These are phyloP conservation scores for Eubucco bourcierii DNA, from an alignment of 2,113 vertebrate genomes.

Conservation along the genomic window DNA sequence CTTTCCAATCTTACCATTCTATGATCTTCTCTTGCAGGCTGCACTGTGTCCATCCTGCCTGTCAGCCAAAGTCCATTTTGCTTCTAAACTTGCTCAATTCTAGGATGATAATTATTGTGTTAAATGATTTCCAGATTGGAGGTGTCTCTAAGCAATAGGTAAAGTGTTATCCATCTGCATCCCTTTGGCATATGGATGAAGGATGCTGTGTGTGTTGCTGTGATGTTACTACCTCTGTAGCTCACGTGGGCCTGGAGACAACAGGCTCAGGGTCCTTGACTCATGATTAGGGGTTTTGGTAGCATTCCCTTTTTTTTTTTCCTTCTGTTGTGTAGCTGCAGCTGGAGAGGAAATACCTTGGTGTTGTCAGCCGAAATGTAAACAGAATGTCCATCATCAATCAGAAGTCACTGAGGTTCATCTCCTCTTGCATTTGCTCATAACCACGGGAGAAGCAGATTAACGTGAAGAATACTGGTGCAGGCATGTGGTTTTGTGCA, in stretches of 20 bases:
- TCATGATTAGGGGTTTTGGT: background rate
- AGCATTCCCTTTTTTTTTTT: background rate
- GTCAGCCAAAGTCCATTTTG: background rate
- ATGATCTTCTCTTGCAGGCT: background rate
- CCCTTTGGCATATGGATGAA: background rate
- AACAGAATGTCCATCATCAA: background rate
- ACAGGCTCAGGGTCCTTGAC: fast-evolving
- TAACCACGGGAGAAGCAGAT: background rate
- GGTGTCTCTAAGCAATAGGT: background rate
- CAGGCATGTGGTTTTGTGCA: background rate
- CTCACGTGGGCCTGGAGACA: background rate
- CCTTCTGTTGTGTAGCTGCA: background rate
- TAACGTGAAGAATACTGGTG: background rate
- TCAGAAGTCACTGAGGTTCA: background rate
- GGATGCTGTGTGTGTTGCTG: background rate
- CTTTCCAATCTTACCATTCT: too few relatives aligned
- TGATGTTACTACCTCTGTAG: background rate
- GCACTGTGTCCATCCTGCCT: background rate
- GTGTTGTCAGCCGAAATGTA: background rate
- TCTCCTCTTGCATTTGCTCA: background rate
- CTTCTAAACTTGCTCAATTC: too few relatives aligned
- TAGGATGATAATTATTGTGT: too few relatives aligned
- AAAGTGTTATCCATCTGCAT: background rate
- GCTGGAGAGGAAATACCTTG: background rate
- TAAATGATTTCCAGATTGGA: background rate